Base-by-base conservation (phyloP, 2,797 vertebrate species). In the Muscicapa striata region DNA sequence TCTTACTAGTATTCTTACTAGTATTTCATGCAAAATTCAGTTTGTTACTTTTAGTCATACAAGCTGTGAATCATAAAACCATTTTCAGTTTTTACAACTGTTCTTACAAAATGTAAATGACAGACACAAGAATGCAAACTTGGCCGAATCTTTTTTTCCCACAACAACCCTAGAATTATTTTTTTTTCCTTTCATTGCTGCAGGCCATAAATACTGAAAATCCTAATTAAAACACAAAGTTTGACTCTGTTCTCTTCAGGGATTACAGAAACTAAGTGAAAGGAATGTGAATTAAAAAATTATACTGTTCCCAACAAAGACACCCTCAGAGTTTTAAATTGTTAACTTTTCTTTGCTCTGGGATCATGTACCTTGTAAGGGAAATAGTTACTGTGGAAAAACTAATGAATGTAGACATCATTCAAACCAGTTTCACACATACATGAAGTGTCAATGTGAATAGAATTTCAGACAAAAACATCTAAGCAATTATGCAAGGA, bases 391-490 rank as follows among this genome's bases (percentile, higher is more conserved):
- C 81, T 83, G 78, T 94, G 90, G 84, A 95, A 96, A 96, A 93
- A 77, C 77, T 89, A 94, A 91, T 95, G 94, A 96, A 96, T 84
- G 91, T 70, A 90, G 95, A 93, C 92, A 94, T 96, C 90, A 84
- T 75, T 95, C 85, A 93, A 96, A 90, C 57, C 51, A 84, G 73
- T 96, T 95, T 97, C 90, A 94, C 78, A 69, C 91, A 84, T 78
- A 95, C 83, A 95, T 10, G 69, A 93, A 96, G 83, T 96, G 96
- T 94, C 91, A 95, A 66, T 82, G 84, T 92, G 95, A 97, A 96
- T 89, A 97, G 93, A 97, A 94, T 97, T 97, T 97, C 76, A 93
- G 95, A 95, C 77, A 97, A 97, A 97, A 96, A 97, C 79, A 93
- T 93, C 87, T 95, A 94, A 96, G 91, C 89, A 96, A 90, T 86